Evolutionary conservation across 2,797 vertebrate genomes (phyloP), one percentile per base, ranked within the genome.

Genomic region (Pempheris klunzingeri): DNA sequence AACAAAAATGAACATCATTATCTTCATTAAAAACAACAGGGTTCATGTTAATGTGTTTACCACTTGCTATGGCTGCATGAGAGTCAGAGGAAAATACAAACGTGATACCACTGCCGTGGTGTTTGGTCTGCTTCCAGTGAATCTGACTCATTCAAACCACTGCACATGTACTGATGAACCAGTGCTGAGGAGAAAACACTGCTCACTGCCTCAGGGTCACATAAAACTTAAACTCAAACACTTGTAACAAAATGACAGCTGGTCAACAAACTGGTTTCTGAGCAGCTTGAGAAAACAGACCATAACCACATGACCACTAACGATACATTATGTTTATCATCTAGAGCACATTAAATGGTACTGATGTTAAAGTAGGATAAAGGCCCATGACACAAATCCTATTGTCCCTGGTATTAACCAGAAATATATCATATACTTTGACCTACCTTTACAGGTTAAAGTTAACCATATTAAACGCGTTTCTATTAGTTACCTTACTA

Each of bases 71-170:
- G 32, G 26, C n/a, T 32, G 5, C 36, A 52, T 20, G 20, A 24
- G 6, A 43, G 7, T 28, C 8, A 24, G 10, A 32, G 32, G 3
- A n/a, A 18, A 17, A 39, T 0, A 34, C 3, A 49, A 3, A n/a
- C 2, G 20, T n/a, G 28, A 15, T 30, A 5, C 12, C 10, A 30
- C 24, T 74, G 22, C 28, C 69, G 62, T 49, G 49, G 8, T 58
- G 34, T 38, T 66, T 41, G 28, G 28, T 71, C 49, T 13, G 36
- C 50, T 75, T 43, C 58, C 66, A 75, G 13, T 60, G 26, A 67
- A 50, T 11, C 50, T 49, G 49, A 81, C 54, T 64, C 43, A 74
- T n/a, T 58, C 32, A 41, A 3, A 36, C 14, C 30, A 62, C 5
- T 34, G n/a, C 57, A 3, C 39, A 28, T 28, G 11, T 14, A n/a